Evolutionary conservation across 2,113 vertebrate species (phyloP), one percentile per base, ranked within the genome.

Genomic region (Physeter macrocephalus): DNA sequence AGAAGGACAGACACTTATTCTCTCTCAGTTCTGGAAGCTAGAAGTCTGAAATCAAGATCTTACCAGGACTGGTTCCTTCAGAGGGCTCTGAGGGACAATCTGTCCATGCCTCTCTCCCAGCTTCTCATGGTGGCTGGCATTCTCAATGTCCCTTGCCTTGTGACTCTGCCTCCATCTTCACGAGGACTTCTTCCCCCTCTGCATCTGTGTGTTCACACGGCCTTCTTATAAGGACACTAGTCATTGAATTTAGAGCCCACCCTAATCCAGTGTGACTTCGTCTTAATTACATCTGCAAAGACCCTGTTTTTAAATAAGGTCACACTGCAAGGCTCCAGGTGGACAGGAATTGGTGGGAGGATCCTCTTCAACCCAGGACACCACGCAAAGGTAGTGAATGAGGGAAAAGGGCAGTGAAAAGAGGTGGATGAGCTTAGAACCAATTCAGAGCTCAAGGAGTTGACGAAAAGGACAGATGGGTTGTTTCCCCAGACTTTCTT

Each of bases 31-130:
- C 25, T n/a, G 15, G 18, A 49, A 87, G 80, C 15, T 34, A 2
- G 14, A 78, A 36, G n/a, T 77, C 52, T 64, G 34, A n/a, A n/a
- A 46, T 57, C 34, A 15, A 43, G 41, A 11, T 57, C 13, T 29
- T 34, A 11, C 6, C 29, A 71, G 27, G 23, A 3, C 34, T 1
- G 0, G 0, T n/a, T 69, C 31, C 10, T 11, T n/a, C 7, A 1
- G 49, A 61, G 54, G 18, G 29, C 8, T 69, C 54, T 62, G 54
- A 25, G 20, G 17, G 41, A 27, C 2, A 4, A 2, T 29, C 12
- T 17, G 1, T 6, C 27, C 25, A 1, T 7, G 34, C 34, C 41
- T 57, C 25, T 49, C 1, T 34, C 29, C n/a, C 3, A 8, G 34
- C 12, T 34, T 15, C 25, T 13, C 14, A 36, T 5, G 5, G 59